Percentiles rank a stretch among this genome's conserved stretches.
Conservation (phyloP, 2,113 vertebrate genomes). For the Callopanchax toddi region DNA sequence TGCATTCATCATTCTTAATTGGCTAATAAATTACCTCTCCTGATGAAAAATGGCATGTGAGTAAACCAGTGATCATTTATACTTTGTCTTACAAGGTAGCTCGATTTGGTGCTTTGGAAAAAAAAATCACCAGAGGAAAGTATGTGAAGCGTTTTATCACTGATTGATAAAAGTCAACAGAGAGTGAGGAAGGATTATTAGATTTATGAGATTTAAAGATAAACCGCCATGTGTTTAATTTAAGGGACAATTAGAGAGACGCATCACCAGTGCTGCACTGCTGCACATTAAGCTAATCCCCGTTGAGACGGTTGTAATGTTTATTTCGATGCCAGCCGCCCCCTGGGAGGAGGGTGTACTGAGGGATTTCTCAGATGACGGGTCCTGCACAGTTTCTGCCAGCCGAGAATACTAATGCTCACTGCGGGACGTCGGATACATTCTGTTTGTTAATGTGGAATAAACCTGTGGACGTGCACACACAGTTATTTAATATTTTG, state of each 20-base stretch:
- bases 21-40: conserved; percentile 63
- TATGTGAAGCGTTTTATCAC: conserved; percentile 25
- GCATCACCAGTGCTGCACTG: conserved; percentile 44
- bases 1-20: conserved; percentile 62
- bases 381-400: conserved; percentile 14
- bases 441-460: conserved; percentile 25
- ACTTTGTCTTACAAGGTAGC: conserved; percentile 44
- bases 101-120: conserved; percentile 9
- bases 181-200: conserved; percentile 56
- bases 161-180: conserved; percentile 56
- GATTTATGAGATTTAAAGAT: conserved; percentile 64
- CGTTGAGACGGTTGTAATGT: conserved; percentile 62
- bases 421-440: conserved; percentile 17
- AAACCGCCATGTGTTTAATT: conserved; percentile 62
- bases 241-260: conserved; percentile 63
- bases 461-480: conserved; percentile 12
- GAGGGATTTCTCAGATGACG: conserved; percentile 54
- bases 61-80: conserved; percentile 50
- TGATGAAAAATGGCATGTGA: conserved; percentile 59
- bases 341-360: conserved; percentile 19
- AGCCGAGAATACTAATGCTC: conserved; percentile 39
- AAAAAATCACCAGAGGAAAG: conserved; percentile 10
- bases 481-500: conserved; percentile 13
- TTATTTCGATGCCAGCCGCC: conserved; percentile 43
- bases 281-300: conserved; percentile 63